Conservation (phyloP, 2,113 vertebrate species). For the Trichechus manatus region DNA sequence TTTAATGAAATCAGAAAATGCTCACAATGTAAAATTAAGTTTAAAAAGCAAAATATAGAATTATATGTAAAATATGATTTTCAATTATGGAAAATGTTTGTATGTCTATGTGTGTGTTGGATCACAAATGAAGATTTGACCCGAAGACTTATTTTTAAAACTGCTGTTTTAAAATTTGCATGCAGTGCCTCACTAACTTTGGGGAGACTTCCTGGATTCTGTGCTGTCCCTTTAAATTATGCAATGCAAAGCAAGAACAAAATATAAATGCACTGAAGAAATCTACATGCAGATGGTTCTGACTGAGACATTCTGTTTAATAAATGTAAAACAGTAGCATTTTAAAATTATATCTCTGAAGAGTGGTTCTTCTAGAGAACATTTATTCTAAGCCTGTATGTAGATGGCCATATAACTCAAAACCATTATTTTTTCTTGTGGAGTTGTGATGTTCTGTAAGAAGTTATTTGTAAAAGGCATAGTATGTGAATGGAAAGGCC, state of each 20-base stretch:
- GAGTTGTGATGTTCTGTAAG: neutral
- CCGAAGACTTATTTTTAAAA: slow-evolving; percentile 44
- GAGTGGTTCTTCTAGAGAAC: neutral
- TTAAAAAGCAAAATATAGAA: neutral
- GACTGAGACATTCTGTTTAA: neutral
- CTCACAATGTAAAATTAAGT: slow-evolving; percentile 36
- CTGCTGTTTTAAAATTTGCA: neutral
- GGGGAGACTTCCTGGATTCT: neutral
- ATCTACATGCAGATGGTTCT: neutral
- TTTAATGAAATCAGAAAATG: slow-evolving; percentile 36
- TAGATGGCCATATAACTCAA: neutral
- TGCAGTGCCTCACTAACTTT: neutral
- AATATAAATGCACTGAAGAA: neutral
- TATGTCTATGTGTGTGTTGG: neutral
- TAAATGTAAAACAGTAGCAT: slow-evolving; percentile 9
- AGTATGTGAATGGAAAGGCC: neutral
- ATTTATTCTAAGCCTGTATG: neutral
- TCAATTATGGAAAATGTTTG: neutral
- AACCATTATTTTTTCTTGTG: neutral
- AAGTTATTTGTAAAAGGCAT: neutral
- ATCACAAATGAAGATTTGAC: slow-evolving; percentile 5
- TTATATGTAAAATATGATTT: slow-evolving; percentile 7
- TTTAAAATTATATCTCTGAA: slow-evolving; percentile 39
- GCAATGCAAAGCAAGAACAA: neutral
- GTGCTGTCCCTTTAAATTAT: slow-evolving; percentile 19